These are phyloP conservation scores for Ophion ventricosus DNA, from an alignment of 2,888 invertebrate genomes.

Conservation along the genomic window DNA sequence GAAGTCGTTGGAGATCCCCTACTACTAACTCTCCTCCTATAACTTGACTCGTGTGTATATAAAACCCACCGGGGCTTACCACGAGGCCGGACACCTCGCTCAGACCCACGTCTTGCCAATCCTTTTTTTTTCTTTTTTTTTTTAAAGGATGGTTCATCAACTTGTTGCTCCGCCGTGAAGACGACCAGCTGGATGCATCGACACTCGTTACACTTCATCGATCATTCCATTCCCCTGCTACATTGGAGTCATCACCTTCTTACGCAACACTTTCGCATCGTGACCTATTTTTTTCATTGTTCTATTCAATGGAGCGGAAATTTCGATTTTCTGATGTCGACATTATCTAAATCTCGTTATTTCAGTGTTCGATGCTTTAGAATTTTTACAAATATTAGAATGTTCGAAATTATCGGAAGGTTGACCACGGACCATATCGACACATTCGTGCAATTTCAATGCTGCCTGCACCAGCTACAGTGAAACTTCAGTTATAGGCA, in stretches of 20 bases:
- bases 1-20: constrained; percentile 57
- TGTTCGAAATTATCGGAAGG: no score
- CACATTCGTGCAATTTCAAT: no score
- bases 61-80: constrained; percentile 2
- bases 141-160: constrained; percentile 43
- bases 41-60: constrained; percentile 42
- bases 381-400: background rate
- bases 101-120: constrained; percentile 36
- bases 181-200: constrained; percentile 40
- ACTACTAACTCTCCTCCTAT: constrained; percentile 43
- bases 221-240: constrained; percentile 19
- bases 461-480: no score
- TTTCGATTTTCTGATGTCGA: background rate
- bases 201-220: constrained; percentile 54
- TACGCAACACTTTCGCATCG: constrained; percentile 13
- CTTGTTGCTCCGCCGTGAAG: constrained; percentile 32
- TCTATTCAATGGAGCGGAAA: background rate
- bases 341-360: background rate
- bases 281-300: background rate
- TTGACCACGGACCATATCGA: no score
- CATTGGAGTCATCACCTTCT: background rate
- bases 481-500: no score
- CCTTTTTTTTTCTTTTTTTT: constrained; percentile 19
- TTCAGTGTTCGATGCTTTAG: background rate
- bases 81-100: constrained; percentile 27